Base-by-base conservation (phyloP, 2,113 vertebrate species). In the Dolichotis patagonum region DNA sequence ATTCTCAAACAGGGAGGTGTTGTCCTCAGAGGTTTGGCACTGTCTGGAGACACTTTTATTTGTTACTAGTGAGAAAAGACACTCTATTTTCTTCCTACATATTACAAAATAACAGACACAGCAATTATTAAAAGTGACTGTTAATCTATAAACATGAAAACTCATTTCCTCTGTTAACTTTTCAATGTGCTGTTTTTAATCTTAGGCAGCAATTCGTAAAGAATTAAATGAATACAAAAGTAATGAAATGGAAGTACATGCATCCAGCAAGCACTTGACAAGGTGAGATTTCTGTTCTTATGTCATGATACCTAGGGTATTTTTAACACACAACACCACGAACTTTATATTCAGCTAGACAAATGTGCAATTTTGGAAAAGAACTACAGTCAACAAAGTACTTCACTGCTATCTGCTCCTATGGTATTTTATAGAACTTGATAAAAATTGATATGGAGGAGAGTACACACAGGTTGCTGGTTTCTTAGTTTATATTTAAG, bases 201-300 rank as follows among this genome's bases (percentile, higher is more conserved):
- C 93, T n/a, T 91, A 99, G 99, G 99, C 99, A 84, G 99, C 99
- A 28, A 99, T 99, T 98, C 99, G 99, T 77, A 99, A 99, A 96
- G 99, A 99, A 98, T 99, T 99, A 94, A 99, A 99, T 26, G 99
- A 99, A 96, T 99, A 99, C 98, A 99, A 99, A 96, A 99, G 99
- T 86, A 99, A 99, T 2, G 99, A 99, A 98, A 99, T 99, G 99
- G 99, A 99, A 98, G 99, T 99, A 49, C 99, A 99, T 41, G 99
- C 99, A 13, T 99, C 99, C 2, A 99, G 99, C 99, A 99, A 99
- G 98, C 99, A 99, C 96, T 98, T 99, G 99, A 99, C 99, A 88
- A 99, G 99, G 99, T 99, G 96, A 96, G 99, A 97, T 49, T 77
- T 80, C 58, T n/a, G 0, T 62, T 65, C 46, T 69, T 81, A 8